phyloP scores from a whole-genome alignment of 2,888 invertebrate genomes.

The Encarsia formosa region DNA sequence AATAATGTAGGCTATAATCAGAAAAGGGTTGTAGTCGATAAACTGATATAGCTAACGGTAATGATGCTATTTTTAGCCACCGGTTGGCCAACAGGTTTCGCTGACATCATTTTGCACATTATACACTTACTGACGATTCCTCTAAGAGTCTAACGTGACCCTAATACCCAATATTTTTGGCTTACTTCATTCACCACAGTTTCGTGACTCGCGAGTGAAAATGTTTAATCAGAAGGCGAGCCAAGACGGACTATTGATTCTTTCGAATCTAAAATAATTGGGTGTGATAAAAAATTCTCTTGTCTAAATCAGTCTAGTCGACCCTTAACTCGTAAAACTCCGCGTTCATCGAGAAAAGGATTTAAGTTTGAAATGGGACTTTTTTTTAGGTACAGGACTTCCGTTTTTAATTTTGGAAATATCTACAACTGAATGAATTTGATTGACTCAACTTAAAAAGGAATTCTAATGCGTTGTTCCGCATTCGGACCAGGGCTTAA shows the following conservation, averaged over 20 bases:
- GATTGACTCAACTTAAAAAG: too few species aligned
- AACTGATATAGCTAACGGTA: conserved; percentile 17
- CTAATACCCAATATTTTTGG: neutral
- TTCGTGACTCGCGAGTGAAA: neutral
- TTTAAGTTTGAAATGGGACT: neutral
- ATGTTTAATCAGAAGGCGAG: neutral
- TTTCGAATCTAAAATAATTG: neutral
- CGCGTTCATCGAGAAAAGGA: neutral
- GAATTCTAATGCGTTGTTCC: too few species aligned
- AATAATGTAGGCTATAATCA: conserved; percentile 28
- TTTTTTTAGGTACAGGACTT: neutral
- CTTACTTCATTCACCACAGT: neutral
- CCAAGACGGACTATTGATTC: neutral
- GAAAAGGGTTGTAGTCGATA: conserved; percentile 29
- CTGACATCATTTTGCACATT: neutral
- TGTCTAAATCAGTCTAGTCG: neutral
- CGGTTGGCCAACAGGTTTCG: neutral
- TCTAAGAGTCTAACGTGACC: neutral
- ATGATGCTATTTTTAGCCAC: conserved; percentile 15
- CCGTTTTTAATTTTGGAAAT: too few species aligned
- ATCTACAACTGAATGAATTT: too few species aligned
- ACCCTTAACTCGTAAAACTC: neutral
- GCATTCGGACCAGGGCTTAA: too few species aligned
- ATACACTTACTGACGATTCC: neutral
- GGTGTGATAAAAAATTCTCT: neutral